Conservation (phyloP, 2,888 invertebrate genomes). For the Thymelicus sylvestris region DNA sequence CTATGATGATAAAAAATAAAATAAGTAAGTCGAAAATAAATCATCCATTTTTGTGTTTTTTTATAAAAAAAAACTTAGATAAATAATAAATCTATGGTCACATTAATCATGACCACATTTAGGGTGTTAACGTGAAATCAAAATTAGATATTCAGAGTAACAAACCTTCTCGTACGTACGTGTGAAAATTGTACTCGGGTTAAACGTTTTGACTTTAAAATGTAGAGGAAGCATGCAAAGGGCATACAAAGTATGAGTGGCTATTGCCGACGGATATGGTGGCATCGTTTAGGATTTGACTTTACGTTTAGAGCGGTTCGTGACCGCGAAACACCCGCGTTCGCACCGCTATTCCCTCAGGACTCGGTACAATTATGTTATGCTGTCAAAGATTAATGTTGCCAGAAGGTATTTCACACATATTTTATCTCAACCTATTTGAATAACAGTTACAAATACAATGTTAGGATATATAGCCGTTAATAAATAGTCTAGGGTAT, state of each 20-base stretch:
- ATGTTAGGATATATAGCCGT: background rate
- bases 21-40: too few species aligned
- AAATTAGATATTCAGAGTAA: too few species aligned
- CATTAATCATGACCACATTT: too few species aligned
- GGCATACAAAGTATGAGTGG: slow-evolving; percentile 59
- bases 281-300: slow-evolving; percentile 75
- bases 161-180: background rate
- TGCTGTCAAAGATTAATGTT: slow-evolving; percentile 54
- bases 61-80: too few species aligned
- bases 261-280: slow-evolving; percentile 76
- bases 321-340: slow-evolving; percentile 67
- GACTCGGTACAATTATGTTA: slow-evolving; percentile 75
- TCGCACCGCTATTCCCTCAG: slow-evolving; percentile 66
- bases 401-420: slow-evolving; percentile 35
- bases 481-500: too few species aligned
- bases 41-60: too few species aligned
- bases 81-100: too few species aligned
- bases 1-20: too few species aligned
- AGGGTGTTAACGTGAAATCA: too few species aligned
- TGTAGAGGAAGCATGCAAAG: slow-evolving; percentile 39
- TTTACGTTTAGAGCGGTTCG: slow-evolving; percentile 78
- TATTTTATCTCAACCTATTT: slow-evolving; percentile 22
- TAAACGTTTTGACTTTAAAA: slow-evolving; percentile 17
- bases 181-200: background rate
- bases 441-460: slow-evolving; percentile 17